Evolutionary conservation across 2,888 invertebrate species (phyloP), one percentile per base, ranked within the genome.

Genomic region (Eulithis prunata): DNA sequence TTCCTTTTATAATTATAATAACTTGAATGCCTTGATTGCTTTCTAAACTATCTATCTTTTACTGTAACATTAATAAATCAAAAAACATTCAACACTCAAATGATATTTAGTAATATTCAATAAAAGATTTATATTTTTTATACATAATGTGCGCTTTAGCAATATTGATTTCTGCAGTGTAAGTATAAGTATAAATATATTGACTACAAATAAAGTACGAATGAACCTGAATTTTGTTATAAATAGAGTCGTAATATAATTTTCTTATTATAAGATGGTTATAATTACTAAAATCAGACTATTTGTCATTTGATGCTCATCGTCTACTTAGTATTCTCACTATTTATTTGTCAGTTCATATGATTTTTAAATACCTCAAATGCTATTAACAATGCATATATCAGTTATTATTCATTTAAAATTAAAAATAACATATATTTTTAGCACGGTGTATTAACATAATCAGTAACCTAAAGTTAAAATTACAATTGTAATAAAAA

Each of bases 141-240:
- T 68, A 78, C 21, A 2, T 73, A 76, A 85, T 88, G 88, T 89
- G 90, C 90, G 89, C 81, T 77, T 84, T 82, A 86, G 84, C 86
- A 71, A 76, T 83, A 79, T 79, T 84, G 78, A 57, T 28, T 76
- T 72, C 77, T 80, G 83, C 86, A 83, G 83, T 83, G 84, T 88
- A 89, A 79, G 81, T 83, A 76, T 43, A 47, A 55, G 36, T 57
- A 10, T 47, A 14, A 38, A 38, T 6, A 47, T 21, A 21, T 21
- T 14, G 32, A 32, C 13, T 49, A 21, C 21, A 10, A 49, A 49
- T 21, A 10, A 21, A 21, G 14, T 49, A 49, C 10, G 21, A 47
- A 6, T 47, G 7, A 49, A 49, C 10, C 10, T 49, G 49, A 21
- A 21, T 47, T 47, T 49, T 49, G 21, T 49, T 11, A 21, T 49